Conservation (phyloP, 2,888 invertebrate genomes). For the Cryptocephalus primarius region DNA sequence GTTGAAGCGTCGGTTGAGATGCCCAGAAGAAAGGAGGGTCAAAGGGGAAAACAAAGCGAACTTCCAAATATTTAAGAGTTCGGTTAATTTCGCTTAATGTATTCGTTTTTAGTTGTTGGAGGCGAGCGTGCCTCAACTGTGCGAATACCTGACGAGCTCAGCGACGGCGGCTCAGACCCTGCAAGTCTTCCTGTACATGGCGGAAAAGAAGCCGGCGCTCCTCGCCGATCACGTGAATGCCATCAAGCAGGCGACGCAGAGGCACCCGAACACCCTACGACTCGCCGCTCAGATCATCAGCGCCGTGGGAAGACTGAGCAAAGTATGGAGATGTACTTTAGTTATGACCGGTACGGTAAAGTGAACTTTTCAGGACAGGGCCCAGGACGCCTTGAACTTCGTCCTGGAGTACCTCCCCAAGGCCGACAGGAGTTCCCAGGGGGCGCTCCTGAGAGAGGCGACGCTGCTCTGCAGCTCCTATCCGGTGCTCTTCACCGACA, state of each 20-base stretch:
- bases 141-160: slow-evolving; percentile 58
- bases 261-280: slow-evolving; percentile 52
- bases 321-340: too few species aligned
- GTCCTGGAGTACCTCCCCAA: slow-evolving; percentile 63
- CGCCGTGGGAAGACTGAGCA: slow-evolving; percentile 58
- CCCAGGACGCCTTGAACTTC: slow-evolving; percentile 72
- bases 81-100: too few species aligned
- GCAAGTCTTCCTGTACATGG: slow-evolving; percentile 65
- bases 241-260: slow-evolving; percentile 56
- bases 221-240: slow-evolving; percentile 61
- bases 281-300: slow-evolving; percentile 61
- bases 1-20: too few species aligned
- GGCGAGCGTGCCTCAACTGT: slow-evolving; percentile 70
- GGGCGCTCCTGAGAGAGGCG: slow-evolving; percentile 67
- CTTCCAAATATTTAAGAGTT: too few species aligned
- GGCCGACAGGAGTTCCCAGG: slow-evolving; percentile 62
- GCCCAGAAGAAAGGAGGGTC: too few species aligned
- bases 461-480: slow-evolving; percentile 70
- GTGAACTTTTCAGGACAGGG: slow-evolving; percentile 50
- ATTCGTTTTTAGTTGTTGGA: slow-evolving; percentile 51
- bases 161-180: slow-evolving; percentile 53
- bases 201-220: slow-evolving; percentile 56
- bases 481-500: slow-evolving; percentile 71
- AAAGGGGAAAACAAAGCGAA: neutral
- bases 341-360: neutral